Base-by-base conservation (phyloP, 2,888 invertebrate species). In the Girardia tigrina region DNA sequence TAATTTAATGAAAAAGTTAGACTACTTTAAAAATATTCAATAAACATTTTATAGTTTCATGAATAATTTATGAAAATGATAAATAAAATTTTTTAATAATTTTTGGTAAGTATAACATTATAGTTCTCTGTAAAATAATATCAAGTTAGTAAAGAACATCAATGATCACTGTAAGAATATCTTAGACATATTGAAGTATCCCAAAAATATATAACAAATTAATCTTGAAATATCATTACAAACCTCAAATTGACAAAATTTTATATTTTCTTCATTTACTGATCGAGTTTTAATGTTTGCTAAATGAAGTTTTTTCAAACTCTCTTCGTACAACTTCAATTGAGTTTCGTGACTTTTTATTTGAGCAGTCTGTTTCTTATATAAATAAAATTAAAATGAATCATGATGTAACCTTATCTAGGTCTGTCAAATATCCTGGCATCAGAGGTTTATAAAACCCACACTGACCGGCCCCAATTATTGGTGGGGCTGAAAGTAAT, bases 231-330 rank as follows among this genome's bases (percentile, higher is more conserved):
- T n/a, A n/a, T n/a, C n/a, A 36, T 36, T 36, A 8, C 56, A 6
- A 56, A 56, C 56, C 56, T 56, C 56, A 56, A 56, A 56, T 56
- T 56, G 56, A 56, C 56, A 56, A 56, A 56, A 56, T n/a, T 56
- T 56, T 20, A 56, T 56, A 56, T 56, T 56, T n/a, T 56, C 56
- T 20, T 56, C 56, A 20, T 56, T n/a, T 56, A 23, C 4, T 56
- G 56, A 6, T n/a, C n/a, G 4, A n/a, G 6, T 56, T 56, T 56
- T 56, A n/a, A 56, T 56, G 56, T n/a, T 56, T n/a, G n/a, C 56
- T 56, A 56, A 56, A n/a, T 56, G 56, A 6, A 56, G n/a, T 16
- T 16, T 56, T n/a, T 56, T 56, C 23, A 56, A n/a, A n/a, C 56
- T 56, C 2, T 56, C 56, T 56, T 56, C 56, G 23, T 56, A 56